Conservation (phyloP, 2,113 vertebrate species). For the Terrapene triunguis region DNA sequence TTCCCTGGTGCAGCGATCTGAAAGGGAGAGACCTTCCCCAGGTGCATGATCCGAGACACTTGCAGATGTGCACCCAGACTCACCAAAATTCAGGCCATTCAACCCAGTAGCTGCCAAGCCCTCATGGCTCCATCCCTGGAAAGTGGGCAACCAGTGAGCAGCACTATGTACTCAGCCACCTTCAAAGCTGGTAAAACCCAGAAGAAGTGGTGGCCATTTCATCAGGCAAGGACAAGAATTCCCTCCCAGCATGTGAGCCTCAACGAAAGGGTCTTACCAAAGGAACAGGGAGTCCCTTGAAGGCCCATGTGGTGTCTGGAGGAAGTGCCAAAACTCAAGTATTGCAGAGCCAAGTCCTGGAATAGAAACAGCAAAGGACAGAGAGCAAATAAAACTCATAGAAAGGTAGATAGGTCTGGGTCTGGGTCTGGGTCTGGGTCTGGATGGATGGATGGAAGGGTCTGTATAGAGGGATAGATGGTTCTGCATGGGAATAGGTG, state of each 20-base stretch:
- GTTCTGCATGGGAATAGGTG: not conserved
- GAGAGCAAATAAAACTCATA: not conserved
- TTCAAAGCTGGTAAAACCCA: not conserved
- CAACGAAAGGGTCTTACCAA: not conserved
- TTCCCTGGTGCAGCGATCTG: not conserved
- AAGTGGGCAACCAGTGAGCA: rapidly evolving
- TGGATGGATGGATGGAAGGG: not conserved
- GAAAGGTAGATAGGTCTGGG: not conserved
- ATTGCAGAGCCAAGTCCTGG: not conserved
- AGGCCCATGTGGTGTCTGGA: not conserved
- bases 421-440: too few species aligned
- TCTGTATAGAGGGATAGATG: too few species aligned
- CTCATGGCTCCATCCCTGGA: not conserved
- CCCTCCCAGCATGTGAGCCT: not conserved
- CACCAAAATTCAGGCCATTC: not conserved
- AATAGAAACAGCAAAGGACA: not conserved
- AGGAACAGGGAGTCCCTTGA: not conserved
- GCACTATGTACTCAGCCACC: not conserved
- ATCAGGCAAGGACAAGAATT: not conserved
- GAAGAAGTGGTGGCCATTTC: not conserved
- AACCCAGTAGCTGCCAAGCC: not conserved
- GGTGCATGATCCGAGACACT: not conserved
- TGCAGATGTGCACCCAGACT: not conserved
- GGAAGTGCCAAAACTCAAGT: not conserved
- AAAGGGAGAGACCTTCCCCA: not conserved